Conservation (phyloP, 2,797 vertebrate species). For the Xiphophorus birchmanni region DNA sequence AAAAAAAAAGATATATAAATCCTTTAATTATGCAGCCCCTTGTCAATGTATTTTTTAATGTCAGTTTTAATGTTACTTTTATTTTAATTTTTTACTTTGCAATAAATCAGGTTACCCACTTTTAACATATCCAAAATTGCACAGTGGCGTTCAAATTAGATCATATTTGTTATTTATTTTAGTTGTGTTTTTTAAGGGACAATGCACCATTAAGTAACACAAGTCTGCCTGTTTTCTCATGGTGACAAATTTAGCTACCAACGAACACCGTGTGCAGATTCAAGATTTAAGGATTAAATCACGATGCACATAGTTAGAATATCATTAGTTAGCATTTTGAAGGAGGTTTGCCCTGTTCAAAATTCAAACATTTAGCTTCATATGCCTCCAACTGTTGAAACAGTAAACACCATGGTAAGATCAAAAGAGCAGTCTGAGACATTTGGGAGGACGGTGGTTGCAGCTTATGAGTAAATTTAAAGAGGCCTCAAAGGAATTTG, state of each 20-base stretch:
- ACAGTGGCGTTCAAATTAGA: background rate
- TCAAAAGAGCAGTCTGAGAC: background rate
- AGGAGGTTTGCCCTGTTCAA: background rate
- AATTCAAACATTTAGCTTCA: background rate
- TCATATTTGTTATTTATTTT: background rate
- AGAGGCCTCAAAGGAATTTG: background rate
- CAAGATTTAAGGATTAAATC: background rate
- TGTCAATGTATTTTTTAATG: background rate
- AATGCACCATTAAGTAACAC: background rate
- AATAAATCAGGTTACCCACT: background rate
- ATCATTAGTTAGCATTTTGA: background rate
- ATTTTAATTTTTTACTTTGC: background rate
- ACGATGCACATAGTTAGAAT: background rate
- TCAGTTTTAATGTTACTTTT: background rate
- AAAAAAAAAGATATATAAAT: background rate
- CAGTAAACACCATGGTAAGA: background rate
- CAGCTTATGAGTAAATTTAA: background rate
- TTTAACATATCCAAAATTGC: background rate
- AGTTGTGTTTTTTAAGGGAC: background rate
- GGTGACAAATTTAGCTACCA: background rate
- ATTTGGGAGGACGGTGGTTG: background rate
- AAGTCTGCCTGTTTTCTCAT: background rate
- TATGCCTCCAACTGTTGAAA: background rate
- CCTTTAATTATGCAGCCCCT: background rate
- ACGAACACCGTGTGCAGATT: background rate